phyloP scores from a whole-genome alignment of 2,797 vertebrate species.

The Hypotaenidia philippensis region DNA sequence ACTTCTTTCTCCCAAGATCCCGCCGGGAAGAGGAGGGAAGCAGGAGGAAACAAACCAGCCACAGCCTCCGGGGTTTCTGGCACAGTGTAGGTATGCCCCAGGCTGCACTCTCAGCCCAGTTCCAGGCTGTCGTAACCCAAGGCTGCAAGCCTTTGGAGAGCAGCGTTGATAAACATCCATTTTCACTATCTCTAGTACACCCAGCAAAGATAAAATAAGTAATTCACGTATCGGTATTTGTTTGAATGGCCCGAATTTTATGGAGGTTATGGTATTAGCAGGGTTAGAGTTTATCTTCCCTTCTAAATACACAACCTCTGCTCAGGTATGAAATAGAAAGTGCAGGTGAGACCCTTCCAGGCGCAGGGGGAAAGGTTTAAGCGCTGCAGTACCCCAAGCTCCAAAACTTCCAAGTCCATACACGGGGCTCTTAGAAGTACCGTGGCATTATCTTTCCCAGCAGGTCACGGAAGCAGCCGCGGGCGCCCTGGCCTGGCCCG shows the following conservation, averaged over 20 bases:
- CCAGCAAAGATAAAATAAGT: not conserved
- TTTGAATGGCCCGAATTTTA: not conserved
- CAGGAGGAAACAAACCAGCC: not conserved
- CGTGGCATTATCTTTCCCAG: rapidly evolving
- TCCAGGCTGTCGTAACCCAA: not conserved
- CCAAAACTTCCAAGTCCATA: not conserved
- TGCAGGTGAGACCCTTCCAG: not conserved
- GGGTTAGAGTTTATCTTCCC: conserved; percentile 33
- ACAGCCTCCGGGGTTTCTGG: rapidly evolving
- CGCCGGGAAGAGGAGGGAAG: not conserved
- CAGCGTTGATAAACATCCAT: not conserved
- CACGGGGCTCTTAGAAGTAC: rapidly evolving
- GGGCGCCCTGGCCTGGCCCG: not conserved
- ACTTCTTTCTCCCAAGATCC: rapidly evolving
- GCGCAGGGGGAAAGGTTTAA: not conserved
- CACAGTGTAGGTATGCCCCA: rapidly evolving
- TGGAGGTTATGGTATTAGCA: not conserved
- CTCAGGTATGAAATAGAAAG: conserved; percentile 35
- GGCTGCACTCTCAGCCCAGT: not conserved
- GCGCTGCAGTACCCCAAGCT: not conserved
- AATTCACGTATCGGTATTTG: not conserved
- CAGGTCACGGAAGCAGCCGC: not conserved
- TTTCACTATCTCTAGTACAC: conserved; percentile 18
- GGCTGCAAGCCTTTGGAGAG: not conserved
- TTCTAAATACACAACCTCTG: not conserved